Evolutionary conservation across 2,888 invertebrate species (phyloP).

Genomic region (Drosophila suboccidentalis): DNA sequence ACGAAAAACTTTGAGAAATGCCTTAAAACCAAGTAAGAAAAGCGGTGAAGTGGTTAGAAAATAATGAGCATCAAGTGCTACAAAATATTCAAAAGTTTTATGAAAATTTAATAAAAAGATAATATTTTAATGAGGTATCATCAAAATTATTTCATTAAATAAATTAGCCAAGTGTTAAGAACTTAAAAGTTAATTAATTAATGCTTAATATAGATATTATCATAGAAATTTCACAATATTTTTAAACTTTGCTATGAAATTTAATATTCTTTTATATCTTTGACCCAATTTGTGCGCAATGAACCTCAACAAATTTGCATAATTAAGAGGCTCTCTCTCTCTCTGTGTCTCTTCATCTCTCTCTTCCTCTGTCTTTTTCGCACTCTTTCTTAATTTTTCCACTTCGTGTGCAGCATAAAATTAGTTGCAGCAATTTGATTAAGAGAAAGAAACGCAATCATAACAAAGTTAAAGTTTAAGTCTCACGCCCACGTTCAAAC

Average conservation of each 20-base stretch:
- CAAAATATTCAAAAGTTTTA: too few species aligned
- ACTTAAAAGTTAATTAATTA: too few species aligned
- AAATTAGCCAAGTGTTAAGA: not conserved
- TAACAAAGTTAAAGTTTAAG: slow-evolving; percentile 23
- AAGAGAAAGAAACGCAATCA: slow-evolving; percentile 29
- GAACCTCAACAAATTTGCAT: slow-evolving; percentile 67
- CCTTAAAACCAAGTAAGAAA: not conserved
- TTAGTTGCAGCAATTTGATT: slow-evolving; percentile 67
- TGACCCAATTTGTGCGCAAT: slow-evolving; percentile 75
- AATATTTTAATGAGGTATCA: too few species aligned
- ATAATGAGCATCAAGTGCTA: not conserved
- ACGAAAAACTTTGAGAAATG: not conserved
- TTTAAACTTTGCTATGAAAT: too few species aligned
- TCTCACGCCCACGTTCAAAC: slow-evolving; percentile 70
- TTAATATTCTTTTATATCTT: slow-evolving; percentile 1
- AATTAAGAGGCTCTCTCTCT: slow-evolving; percentile 38
- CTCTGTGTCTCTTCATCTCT: too few species aligned
- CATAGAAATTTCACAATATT: too few species aligned
- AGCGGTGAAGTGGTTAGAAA: not conserved
- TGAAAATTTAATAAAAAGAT: too few species aligned
- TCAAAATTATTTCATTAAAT: too few species aligned
- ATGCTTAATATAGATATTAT: too few species aligned
- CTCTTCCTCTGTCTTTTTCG: not conserved
- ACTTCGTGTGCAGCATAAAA: slow-evolving; percentile 56
- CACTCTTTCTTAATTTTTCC: not conserved